Conservation (phyloP, 2,113 vertebrate species). For the Ammodytes dubius region DNA sequence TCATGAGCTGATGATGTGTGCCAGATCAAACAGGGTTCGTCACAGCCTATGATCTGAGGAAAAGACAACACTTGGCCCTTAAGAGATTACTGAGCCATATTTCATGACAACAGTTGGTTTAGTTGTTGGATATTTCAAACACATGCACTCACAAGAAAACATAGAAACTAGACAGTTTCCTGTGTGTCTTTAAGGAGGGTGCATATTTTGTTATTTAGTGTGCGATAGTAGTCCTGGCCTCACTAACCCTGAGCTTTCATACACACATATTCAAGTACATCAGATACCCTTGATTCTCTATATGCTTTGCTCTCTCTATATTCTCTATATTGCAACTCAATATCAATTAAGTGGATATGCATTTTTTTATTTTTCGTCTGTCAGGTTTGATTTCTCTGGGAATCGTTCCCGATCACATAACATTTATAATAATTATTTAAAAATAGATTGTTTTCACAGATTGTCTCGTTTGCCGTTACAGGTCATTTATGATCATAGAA, state of each 20-base stretch:
- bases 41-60: constrained; percentile 46
- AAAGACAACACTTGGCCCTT: constrained; percentile 44
- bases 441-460: too few species aligned
- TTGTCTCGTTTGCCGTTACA: too few species aligned
- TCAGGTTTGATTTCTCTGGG: too few species aligned
- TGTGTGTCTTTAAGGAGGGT: constrained; percentile 1
- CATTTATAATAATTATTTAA: too few species aligned
- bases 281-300: constrained; percentile 30
- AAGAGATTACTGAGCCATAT: constrained; percentile 48
- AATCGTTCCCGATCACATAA: too few species aligned
- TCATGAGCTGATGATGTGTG: constrained; percentile 36
- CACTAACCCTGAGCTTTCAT: constrained; percentile 1
- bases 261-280: constrained; percentile 32
- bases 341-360: constrained; percentile 37
- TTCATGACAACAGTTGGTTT: constrained; percentile 53
- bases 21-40: constrained; percentile 69
- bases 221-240: background rate
- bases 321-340: constrained; percentile 7
- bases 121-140: constrained; percentile 34
- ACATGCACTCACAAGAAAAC: background rate
- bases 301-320: too few species aligned
- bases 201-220: background rate
- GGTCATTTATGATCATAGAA: too few species aligned
- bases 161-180: background rate
- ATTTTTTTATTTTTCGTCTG: constrained; percentile 13